phyloP scores from a whole-genome alignment of 2,113 vertebrate genomes.

The Mus musculus region DNA sequence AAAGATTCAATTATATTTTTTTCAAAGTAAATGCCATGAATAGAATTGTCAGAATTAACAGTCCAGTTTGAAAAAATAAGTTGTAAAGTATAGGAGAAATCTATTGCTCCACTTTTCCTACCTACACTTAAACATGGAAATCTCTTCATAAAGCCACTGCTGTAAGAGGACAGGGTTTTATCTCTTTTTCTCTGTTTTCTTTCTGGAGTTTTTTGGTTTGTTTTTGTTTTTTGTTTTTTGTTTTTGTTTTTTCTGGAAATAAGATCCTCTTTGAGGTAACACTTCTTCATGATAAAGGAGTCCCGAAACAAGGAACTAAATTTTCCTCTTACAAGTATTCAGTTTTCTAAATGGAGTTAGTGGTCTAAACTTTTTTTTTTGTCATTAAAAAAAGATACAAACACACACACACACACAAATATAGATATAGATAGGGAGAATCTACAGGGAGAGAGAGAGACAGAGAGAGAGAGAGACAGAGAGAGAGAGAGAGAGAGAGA shows the following conservation, averaged over 20 bases:
- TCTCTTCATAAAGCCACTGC: not conserved
- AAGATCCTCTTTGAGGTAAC: not conserved
- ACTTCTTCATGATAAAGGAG: not conserved
- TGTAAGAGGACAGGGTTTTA: not conserved
- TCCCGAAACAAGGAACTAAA: constrained; percentile 50
- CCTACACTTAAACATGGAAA: constrained; percentile 5
- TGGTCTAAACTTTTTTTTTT: constrained; percentile 54
- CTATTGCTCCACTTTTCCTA: not conserved
- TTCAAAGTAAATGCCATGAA: not conserved
- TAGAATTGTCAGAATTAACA: constrained; percentile 13
- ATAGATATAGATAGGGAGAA: no score
- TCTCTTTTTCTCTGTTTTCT: not conserved
- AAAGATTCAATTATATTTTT: constrained; percentile 54
- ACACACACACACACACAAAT: no score
- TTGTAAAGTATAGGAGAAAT: constrained; percentile 3
- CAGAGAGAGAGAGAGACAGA: no score
- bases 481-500: no score
- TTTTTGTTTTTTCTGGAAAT: not conserved
- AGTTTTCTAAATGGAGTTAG: constrained; percentile 66
- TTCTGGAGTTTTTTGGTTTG: not conserved
- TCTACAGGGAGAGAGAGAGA: no score
- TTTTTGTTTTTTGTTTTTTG: not conserved
- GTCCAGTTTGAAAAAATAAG: constrained; percentile 26
- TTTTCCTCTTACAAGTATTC: constrained; percentile 51
- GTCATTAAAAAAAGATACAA: no score